Evolutionary conservation across 2,797 vertebrate genomes (phyloP).

Genomic region (Pangasius macronema): DNA sequence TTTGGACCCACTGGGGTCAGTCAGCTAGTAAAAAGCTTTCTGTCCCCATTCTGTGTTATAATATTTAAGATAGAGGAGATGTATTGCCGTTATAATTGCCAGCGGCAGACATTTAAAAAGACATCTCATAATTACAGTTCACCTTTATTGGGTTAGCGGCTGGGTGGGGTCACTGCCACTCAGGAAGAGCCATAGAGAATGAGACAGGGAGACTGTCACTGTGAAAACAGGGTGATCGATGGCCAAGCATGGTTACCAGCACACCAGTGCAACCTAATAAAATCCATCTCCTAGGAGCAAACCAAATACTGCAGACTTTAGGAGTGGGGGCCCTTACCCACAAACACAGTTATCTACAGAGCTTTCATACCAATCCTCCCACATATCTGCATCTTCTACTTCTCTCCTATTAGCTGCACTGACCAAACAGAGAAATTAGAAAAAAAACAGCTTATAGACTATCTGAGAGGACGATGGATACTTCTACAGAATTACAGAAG

Average conservation of each 20-base stretch:
- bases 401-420: background rate
- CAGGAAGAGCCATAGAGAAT: background rate
- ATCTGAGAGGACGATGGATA: background rate
- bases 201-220: slow-evolving; percentile 37
- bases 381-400: background rate
- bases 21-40: slow-evolving; percentile 1
- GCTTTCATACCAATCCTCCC: background rate
- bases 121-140: slow-evolving; percentile 58
- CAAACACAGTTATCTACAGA: background rate
- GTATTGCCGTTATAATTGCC: slow-evolving; percentile 54
- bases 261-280: slow-evolving; percentile 37
- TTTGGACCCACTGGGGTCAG: background rate
- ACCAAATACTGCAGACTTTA: slow-evolving; percentile 14
- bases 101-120: slow-evolving; percentile 57
- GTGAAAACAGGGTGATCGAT: slow-evolving; percentile 54
- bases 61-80: slow-evolving; percentile 48
- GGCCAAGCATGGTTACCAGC: slow-evolving; percentile 40
- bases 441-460: background rate
- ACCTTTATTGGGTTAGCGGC: slow-evolving; percentile 56
- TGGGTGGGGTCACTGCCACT: slow-evolving; percentile 34
- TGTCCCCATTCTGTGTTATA: slow-evolving; percentile 16
- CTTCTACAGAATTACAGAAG: background rate
- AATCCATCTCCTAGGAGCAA: slow-evolving; percentile 35
- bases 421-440: background rate
- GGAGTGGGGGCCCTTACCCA: background rate